Conservation (phyloP, 1,140 invertebrate species). For the Sinella curviseta region DNA sequence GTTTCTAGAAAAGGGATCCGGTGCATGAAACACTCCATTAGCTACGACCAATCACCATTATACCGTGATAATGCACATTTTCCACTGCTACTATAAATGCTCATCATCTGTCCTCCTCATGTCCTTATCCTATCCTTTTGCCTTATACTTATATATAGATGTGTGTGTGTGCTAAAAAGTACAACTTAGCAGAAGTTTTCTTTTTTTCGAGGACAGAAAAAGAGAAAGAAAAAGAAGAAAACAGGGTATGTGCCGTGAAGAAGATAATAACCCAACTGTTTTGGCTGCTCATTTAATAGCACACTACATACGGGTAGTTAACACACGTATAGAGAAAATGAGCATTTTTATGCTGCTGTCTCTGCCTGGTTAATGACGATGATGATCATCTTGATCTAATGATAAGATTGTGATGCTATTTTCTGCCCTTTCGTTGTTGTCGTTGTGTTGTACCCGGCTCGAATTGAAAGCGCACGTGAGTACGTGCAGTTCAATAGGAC, state of each 20-base stretch:
- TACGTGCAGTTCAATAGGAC: no score
- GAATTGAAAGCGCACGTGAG: no score
- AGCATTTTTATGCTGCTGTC: slow-evolving; percentile 4
- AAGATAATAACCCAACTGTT: slow-evolving; percentile 23
- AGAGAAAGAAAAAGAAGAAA: neutral
- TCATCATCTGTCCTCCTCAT: neutral
- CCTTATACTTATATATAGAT: no score
- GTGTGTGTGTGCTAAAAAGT: no score
- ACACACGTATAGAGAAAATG: slow-evolving; percentile 5
- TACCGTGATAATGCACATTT: slow-evolving; percentile 19
- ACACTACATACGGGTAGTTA: no score
- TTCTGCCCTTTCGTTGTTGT: no score
- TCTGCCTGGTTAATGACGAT: slow-evolving; percentile 8
- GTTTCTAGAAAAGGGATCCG: neutral
- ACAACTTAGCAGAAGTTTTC: no score
- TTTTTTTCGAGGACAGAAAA: neutral
- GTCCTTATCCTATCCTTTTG: neutral
- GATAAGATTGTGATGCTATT: slow-evolving; percentile 24
- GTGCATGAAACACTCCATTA: slow-evolving; percentile 24
- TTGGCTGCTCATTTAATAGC: neutral
- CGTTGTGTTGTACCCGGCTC: neutral
- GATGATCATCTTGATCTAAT: neutral
- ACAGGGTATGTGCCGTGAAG: neutral
- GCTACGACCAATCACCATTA: slow-evolving; percentile 25
- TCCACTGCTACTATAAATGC: neutral